phyloP scores from a whole-genome alignment of 2,888 invertebrate genomes.

The Bugulina stolonifera region DNA sequence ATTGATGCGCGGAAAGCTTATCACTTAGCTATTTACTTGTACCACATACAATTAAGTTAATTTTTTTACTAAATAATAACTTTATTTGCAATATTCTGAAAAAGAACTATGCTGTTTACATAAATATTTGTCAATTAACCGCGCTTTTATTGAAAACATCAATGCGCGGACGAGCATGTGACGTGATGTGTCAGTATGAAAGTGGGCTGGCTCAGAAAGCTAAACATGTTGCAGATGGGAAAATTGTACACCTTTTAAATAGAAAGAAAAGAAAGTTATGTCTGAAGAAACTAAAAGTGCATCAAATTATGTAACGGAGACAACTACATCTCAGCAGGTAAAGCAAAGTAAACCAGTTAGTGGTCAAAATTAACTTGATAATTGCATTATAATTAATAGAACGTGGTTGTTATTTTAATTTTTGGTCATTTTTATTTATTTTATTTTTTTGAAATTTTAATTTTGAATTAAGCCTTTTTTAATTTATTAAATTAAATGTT shows the following conservation, averaged over 20 bases:
- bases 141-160: not conserved
- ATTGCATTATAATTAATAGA: too few species aligned
- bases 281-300: not conserved
- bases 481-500: too few species aligned
- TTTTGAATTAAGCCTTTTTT: too few species aligned
- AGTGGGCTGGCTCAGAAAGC: constrained; percentile 17
- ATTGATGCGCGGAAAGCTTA: not conserved
- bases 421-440: too few species aligned
- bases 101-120: too few species aligned
- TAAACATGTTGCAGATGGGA: not conserved
- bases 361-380: too few species aligned
- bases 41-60: not conserved
- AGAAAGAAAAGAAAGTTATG: not conserved
- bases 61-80: not conserved
- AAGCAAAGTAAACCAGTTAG: not conserved
- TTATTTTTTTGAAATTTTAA: too few species aligned
- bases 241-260: not conserved
- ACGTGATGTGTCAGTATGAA: constrained; percentile 2
- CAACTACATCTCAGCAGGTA: not conserved
- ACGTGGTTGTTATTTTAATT: too few species aligned
- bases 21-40: not conserved
- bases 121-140: too few species aligned
- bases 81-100: too few species aligned
- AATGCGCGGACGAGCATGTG: not conserved
- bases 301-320: not conserved